Base-by-base conservation (phyloP, 2,888 invertebrate genomes). In the Diadegma fenestrale region DNA sequence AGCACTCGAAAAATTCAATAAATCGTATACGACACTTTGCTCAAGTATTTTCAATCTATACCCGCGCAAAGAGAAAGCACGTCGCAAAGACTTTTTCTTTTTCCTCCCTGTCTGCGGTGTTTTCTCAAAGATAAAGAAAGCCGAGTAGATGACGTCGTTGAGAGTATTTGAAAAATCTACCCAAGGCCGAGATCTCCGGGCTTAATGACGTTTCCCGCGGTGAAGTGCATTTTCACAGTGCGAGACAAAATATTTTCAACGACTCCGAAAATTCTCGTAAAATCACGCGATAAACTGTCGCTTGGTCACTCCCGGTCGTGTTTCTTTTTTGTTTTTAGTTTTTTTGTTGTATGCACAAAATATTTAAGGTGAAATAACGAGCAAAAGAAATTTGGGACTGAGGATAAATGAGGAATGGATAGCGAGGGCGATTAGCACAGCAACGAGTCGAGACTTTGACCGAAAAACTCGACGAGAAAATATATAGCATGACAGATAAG, bases 1-100 rank as follows among this genome's bases (percentile, higher is more conserved):
- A 76, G 45, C 80, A 80, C 83, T 80, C 63, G 63, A 71, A 75
- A 84, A 75, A 84, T 80, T 76, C 83, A 76, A 84, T 84, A 84
- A 84, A 80, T 76, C 83, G 63, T 80, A 58, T 26, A 63, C 61
- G 63, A 69, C 61, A 26, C 58, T 54, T 43, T 69, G n/a, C n/a
- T 68, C 79, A 37, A 22, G 41, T 69, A 63, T 79, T 79, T 83
- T 80, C 75, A 69, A 63, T 48, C 30, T 82, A 76, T 61, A 41
- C n/a, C 33, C 33, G 10, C 1, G 7, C 6, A 7, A 7, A 37
- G 30, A 22, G 43, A 69, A n/a, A 69, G 14, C 8, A 19, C 19
- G n/a, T n/a, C n/a, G n/a, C n/a, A n/a, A 51, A 37, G 41, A 41
- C 64, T n/a, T n/a, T 63, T n/a, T 63, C 37, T 12, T 64, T 45